Base-by-base conservation (phyloP, 1,140 invertebrate genomes). In the Camponotus vicinus region DNA sequence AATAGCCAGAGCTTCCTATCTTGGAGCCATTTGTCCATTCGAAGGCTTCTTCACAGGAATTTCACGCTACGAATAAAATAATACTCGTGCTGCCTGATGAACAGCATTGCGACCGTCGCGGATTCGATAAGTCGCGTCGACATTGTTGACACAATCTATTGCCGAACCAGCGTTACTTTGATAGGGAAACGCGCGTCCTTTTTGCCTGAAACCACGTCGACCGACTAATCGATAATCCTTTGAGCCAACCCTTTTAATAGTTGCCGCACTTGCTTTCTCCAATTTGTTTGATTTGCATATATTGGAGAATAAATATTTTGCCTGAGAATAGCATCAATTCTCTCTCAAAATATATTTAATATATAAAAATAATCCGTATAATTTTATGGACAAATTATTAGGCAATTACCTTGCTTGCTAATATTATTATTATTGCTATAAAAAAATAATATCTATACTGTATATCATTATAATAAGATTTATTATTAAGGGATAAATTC, bases 1-100 rank as follows among this genome's bases (percentile, higher is more conserved):
- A 98, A 97, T 94, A 98, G 97, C 97, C 97, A 98, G 93, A 98
- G 96, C 96, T 97, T 97, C 94, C 97, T 97, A 96, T 98, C 97
- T 96, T 97, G 97, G 93, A 98, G 97, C 97, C 97, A 98, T 98
- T 97, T 98, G 97, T 98, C 97, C 97, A 98, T 98, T 95, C 96
- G 96, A 86, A 90, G 15, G 90, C 66, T 75, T 85, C 87, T 52
- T 91, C 89, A 90, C 67, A 82, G 70, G 18, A 45, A 82, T 86
- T 59, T 86, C 27, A 55, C 70, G 40, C 57, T 40, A n/a, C 52
- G n/a, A 40, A 55, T 73, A 27, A 59, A 71, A 70, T 52, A 52
- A 52, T 77, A 67, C 63, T 42, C 64, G n/a, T 49, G 37, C 42
- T 61, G 59, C 78, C 40, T 77, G 21, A 55, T 3, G 9, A 55